Evolutionary conservation across 2,888 invertebrate genomes (phyloP).

Genomic region (Drosophila aldrichi): DNA sequence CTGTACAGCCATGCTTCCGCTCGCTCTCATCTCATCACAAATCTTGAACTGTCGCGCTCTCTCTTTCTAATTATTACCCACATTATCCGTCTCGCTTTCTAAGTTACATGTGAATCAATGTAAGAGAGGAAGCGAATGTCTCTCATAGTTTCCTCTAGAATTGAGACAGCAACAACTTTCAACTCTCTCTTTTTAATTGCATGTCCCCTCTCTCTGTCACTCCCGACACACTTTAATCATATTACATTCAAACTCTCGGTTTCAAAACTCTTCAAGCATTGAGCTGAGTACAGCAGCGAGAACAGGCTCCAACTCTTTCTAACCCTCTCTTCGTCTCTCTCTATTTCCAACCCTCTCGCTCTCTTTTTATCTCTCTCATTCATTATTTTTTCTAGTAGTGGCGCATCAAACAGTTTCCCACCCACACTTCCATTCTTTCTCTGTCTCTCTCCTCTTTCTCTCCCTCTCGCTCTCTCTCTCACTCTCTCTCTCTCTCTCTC

Average conservation of each 20-base stretch:
- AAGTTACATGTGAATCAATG: no score
- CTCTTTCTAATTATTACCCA: no score
- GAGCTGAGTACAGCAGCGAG: background rate
- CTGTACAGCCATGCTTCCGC: background rate
- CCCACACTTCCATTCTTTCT: slow-evolving; percentile 8
- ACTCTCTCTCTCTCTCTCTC: background rate
- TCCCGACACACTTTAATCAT: background rate
- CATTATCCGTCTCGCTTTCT: no score
- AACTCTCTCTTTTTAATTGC: background rate
- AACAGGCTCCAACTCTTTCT: background rate
- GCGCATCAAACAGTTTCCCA: slow-evolving; percentile 49
- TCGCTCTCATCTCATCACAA: background rate
- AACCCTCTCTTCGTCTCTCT: background rate
- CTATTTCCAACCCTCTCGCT: background rate
- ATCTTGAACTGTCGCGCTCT: no score
- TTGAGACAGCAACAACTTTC: no score
- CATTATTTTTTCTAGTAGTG: slow-evolving; percentile 44
- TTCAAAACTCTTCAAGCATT: background rate
- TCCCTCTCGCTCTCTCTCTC: background rate
- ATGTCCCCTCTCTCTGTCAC: background rate
- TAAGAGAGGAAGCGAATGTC: no score
- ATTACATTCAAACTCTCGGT: background rate
- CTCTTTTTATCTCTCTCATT: background rate
- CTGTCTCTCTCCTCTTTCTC: background rate
- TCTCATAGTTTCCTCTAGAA: background rate